These are phyloP conservation scores for Agonopterix heracliana DNA, from an alignment of 2,888 invertebrate genomes.

Conservation along the genomic window DNA sequence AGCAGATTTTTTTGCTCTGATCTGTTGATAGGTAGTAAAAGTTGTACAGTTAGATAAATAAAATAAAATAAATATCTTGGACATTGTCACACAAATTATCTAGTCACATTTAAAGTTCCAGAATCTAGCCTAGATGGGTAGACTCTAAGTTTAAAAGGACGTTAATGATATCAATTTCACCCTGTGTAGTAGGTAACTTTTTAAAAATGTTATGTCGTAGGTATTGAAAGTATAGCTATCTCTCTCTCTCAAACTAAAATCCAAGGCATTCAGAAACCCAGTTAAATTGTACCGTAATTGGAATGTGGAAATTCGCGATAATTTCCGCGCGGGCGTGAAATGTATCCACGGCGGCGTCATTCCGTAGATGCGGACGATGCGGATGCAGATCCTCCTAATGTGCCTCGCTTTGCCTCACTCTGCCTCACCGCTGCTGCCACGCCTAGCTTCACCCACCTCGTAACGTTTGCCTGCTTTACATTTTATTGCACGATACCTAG, in stretches of 20 bases:
- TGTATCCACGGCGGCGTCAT: conserved; percentile 15
- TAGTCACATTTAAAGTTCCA: too few relatives aligned
- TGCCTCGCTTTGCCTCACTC: conserved; percentile 14
- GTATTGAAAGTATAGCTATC: too few relatives aligned
- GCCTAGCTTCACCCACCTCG: conserved; percentile 1
- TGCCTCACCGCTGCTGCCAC: neutral
- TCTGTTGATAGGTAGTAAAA: too few relatives aligned
- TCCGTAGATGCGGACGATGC: conserved; percentile 10
- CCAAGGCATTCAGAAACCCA: conserved; percentile 6
- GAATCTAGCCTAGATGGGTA: too few relatives aligned
- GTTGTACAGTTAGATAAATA: too few relatives aligned
- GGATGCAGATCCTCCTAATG: conserved; percentile 24
- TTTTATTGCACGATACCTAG: conserved; percentile 2
- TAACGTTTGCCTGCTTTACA: conserved; percentile 5
- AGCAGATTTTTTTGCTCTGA: too few relatives aligned
- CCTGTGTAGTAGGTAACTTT: too few relatives aligned
- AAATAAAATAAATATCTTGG: too few relatives aligned
- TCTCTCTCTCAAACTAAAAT: neutral
- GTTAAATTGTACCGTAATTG: conserved; percentile 29
- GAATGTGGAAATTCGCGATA: conserved; percentile 26
- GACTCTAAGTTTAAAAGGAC: too few relatives aligned
- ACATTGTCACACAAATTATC: too few relatives aligned
- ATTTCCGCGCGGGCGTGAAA: conserved; percentile 22
- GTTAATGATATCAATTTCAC: too few relatives aligned
- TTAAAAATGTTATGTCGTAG: too few relatives aligned